Evolutionary conservation across 2,797 vertebrate species (phyloP), one percentile per base, ranked within the genome.

Genomic region (Phataginus tricuspis): DNA sequence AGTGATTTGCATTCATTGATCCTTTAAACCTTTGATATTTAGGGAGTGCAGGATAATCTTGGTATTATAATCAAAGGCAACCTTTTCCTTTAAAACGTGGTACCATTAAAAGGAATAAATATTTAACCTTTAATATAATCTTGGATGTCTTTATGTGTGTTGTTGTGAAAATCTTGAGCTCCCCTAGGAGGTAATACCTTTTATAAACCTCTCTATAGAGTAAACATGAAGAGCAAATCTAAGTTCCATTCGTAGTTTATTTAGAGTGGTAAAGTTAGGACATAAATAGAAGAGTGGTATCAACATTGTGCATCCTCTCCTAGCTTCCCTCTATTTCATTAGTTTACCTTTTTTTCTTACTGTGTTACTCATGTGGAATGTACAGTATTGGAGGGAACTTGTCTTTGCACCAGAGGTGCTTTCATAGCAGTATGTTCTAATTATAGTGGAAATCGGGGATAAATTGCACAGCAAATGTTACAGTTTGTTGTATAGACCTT

Each of bases 351-450:
- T n/a, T 90, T 53, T 34, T 27, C 15, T 59, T 19, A 25, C 49
- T 66, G 25, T 66, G 59, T 96, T 79, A 85, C 14, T 31, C 37
- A 66, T 89, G 63, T 55, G 68, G 51, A 63, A 34, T 63, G 49
- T 93, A 71, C 37, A 82, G 0, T 80, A 13, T 63, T 88, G 39
- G 80, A 92, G 86, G 79, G 95, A 72, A 96, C 93, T 95, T 83
- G 74, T 80, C 83, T 97, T 85, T 80, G 90, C 31, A 72, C 55
- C 69, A 87, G 75, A 89, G 45, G 11, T 90, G 92, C 49, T 95
- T 83, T 85, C 63, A 85, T 63, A 86, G 91, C 71, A 61, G 10
- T 82, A 6, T 63, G 42, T 86, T 96, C 92, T 96, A 92, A 87
- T 84, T 96, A 91, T 84, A 83, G 34, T 55, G 19, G 18, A 69